Base-by-base conservation (phyloP, 2,797 vertebrate genomes). In the Vultur gryphus region DNA sequence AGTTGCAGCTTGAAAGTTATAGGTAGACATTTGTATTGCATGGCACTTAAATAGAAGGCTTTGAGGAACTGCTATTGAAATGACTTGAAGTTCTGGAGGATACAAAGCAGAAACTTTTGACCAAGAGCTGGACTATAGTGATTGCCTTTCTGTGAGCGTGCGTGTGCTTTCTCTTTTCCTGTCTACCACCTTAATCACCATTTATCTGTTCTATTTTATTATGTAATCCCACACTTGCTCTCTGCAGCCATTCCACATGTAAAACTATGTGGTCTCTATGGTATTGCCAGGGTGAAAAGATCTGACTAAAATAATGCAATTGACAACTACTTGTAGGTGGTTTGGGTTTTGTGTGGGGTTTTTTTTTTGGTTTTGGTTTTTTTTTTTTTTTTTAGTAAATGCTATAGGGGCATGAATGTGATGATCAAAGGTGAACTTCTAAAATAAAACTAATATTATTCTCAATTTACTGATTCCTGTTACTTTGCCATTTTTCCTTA, bases 401-500 rank as follows among this genome's bases (percentile, higher is more conserved):
- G 21, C 23, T 55, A 4, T 59, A 82, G 43, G 43, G 29, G 24
- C 39, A 51, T 86, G 55, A 82, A 70, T 73, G 35, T 33, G 21
- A 51, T 90, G 23, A 61, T 70, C n/a, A 71, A 70, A 88, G 48
- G 15, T 77, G 26, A 71, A 83, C 24, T 94, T 93, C 61, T 92
- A 59, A 64, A 76, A 64, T 72, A 87, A 87, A 73, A 64, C 13
- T 44, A 16, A 5, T 67, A 4, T 35, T 93, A 16, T 16, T 84
- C 33, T 90, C 55, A 70, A 14, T 88, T 94, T 93, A 44, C 84
- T 97, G 86, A 94, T 90, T 88, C 51, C 21, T 39, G 49, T 95
- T 84, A 89, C 85, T 96, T 96, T 98, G 58, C 91, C 25, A 4
- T 97, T 90, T 96, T 96, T 92, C 89, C 69, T 48, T 97, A 99